Percentiles rank a stretch among this genome's conserved stretches.
phyloP scores from a whole-genome alignment of 2,113 vertebrate genomes.

The Lophius piscatorius region DNA sequence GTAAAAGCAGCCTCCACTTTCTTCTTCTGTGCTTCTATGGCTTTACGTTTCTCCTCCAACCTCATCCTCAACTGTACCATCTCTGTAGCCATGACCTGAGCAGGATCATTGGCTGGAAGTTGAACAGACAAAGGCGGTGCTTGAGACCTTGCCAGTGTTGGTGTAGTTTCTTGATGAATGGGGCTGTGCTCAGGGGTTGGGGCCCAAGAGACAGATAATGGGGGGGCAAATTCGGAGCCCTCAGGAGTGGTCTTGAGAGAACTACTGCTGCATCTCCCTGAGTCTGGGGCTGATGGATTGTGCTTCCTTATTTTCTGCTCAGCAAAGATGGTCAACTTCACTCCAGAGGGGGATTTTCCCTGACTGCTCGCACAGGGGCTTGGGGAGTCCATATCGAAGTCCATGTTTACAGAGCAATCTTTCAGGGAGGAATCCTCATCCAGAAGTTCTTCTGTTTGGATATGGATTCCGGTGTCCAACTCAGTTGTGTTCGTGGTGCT shows the following conservation, averaged over 20 bases:
- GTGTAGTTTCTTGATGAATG: slow-evolving; percentile 68
- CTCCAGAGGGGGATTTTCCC: slow-evolving; percentile 87
- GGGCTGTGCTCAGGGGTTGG: slow-evolving; percentile 87
- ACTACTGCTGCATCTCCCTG: slow-evolving; percentile 75
- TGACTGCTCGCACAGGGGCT: slow-evolving; percentile 90
- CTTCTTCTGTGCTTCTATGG: slow-evolving; percentile 98
- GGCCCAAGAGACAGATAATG: slow-evolving; percentile 90
- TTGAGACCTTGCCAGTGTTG: slow-evolving; percentile 18
- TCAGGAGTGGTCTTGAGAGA: slow-evolving; percentile 95
- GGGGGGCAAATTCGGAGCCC: slow-evolving; percentile 90
- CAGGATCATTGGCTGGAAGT: slow-evolving; percentile 84
- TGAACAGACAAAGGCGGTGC: slow-evolving; percentile 42
- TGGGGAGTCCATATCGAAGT: slow-evolving; percentile 91
- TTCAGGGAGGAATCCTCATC: slow-evolving; percentile 96
- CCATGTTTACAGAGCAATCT: slow-evolving; percentile 94
- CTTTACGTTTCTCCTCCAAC: slow-evolving; percentile 94
- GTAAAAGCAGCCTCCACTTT: slow-evolving; percentile 97
- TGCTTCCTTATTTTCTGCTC: slow-evolving; percentile 93
- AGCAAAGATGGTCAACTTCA: slow-evolving; percentile 96
- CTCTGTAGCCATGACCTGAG: slow-evolving; percentile 94
- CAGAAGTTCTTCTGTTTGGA: slow-evolving; percentile 93
- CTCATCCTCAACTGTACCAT: slow-evolving; percentile 96
- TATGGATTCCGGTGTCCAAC: slow-evolving; percentile 94
- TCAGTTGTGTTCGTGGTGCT: slow-evolving; percentile 91
- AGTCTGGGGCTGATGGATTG: slow-evolving; percentile 86